Base-by-base conservation (phyloP, 1,140 invertebrate genomes). In the Tetraneura akinire region DNA sequence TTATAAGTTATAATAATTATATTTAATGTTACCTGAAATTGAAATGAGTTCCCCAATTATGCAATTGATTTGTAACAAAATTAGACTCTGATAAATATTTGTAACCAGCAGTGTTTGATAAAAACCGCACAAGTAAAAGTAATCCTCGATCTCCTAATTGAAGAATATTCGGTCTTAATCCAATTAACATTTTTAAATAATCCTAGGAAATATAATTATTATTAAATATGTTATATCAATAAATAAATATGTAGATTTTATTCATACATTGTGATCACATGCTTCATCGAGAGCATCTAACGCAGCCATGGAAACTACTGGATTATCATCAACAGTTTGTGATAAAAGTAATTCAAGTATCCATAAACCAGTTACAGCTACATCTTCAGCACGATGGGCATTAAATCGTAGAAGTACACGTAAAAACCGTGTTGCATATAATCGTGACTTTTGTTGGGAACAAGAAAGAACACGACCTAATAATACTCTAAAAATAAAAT, bases 341-440 rank as follows among this genome's bases (percentile, higher is more conserved):
- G 89, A 90, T 16, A 94, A 90, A 16, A 98, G 87, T 68, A 96
- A 85, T 64, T 92, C 89, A 66, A 98, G 89, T 1, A 94, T 92
- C 96, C 96, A 98, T 23, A 42, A 45, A 29, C 74, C 74, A 62
- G 74, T 78, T 82, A 90, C 88, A 13, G 87, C 86, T 66, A 86
- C 83, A 23, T 85, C 84, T 66, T 84, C 83, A 81, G 85, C 84
- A 74, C 86, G 85, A 5, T 82, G 81, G 80, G 92, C 87, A 81
- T 89, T 89, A 1, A 92, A 91, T 64, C 96, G 88, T 23, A 98
- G 86, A 73, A 98, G 87, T 11, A 97, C 90, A 80, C 95, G 89
- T 80, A 98, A 87, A 86, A 96, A 95, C 84, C 95, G 93, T 0
- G 95, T 97, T 0, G 94, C 92, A 86, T 98, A 98, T 1, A 97